Evolutionary conservation across 2,888 invertebrate species (phyloP).

Genomic region (Conomelus anceps): DNA sequence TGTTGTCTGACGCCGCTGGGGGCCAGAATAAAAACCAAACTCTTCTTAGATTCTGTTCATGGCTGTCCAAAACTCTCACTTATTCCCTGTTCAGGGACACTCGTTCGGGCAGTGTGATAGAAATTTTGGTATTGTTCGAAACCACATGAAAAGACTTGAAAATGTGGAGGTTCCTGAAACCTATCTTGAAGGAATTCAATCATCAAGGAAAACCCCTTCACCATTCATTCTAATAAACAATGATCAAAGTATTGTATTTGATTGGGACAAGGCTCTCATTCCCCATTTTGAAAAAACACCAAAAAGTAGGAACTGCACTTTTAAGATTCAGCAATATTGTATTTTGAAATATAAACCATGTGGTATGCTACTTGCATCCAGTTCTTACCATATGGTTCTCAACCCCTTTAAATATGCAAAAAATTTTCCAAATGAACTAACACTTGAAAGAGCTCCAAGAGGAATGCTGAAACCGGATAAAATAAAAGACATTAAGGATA

Average conservation of each 20-base stretch:
- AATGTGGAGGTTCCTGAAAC: slow-evolving; percentile 1
- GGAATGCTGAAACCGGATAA: neutral
- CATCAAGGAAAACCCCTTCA: slow-evolving; percentile 2
- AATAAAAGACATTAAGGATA: slow-evolving; percentile 6
- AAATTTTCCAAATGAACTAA: neutral
- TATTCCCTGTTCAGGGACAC: neutral
- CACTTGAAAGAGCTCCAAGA: neutral
- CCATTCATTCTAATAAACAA: neutral
- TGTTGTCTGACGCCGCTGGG: slow-evolving; percentile 11
- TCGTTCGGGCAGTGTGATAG: no score
- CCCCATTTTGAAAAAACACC: neutral
- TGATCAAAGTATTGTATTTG: slow-evolving; percentile 4
- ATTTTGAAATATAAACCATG: slow-evolving; percentile 10
- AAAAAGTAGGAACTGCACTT: neutral
- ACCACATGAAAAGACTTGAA: no score
- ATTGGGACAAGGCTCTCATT: slow-evolving; percentile 5
- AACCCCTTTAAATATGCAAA: slow-evolving; percentile 5
- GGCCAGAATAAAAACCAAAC: slow-evolving; percentile 12
- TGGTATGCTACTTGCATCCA: slow-evolving; percentile 4
- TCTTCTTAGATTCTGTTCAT: slow-evolving; percentile 10
- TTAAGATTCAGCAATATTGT: slow-evolving; percentile 10
- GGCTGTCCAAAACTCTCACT: neutral
- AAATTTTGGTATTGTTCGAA: no score
- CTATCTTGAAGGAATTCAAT: slow-evolving; percentile 2
- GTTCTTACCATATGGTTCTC: neutral